Conservation (phyloP, 2,797 vertebrate genomes). For the Dromococcyx pavoninus region DNA sequence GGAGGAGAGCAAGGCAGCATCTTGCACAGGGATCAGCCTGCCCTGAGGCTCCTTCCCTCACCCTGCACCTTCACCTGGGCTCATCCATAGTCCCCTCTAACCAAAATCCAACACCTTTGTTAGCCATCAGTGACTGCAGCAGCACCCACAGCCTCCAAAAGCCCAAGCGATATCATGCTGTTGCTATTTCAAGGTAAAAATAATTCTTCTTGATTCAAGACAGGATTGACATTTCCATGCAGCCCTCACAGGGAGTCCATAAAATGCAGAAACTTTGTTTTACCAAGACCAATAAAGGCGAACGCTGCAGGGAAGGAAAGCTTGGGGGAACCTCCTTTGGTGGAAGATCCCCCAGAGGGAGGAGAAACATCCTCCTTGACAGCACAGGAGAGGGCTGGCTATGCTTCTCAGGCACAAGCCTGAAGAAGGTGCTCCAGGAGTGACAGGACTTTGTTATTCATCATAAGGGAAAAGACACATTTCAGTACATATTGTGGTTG, state of each 20-base stretch:
- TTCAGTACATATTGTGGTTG: background rate
- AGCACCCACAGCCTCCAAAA: background rate
- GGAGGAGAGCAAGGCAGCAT: background rate
- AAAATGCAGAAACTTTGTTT: background rate
- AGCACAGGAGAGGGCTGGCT: background rate
- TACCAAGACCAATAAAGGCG: background rate
- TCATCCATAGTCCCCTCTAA: background rate
- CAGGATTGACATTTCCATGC: background rate
- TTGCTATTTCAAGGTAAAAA: background rate
- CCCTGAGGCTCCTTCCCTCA: background rate
- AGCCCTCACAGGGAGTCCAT: background rate
- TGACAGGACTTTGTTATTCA: background rate
- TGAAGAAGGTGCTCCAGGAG: background rate
- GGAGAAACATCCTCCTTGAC: background rate
- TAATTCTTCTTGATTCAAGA: background rate
- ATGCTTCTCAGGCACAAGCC: background rate
- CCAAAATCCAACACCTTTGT: background rate
- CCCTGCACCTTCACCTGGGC: background rate
- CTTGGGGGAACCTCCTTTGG: background rate
- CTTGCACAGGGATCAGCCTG: background rate
- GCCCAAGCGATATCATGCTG: background rate
- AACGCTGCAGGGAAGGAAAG: accelerated
- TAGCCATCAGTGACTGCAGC: background rate
- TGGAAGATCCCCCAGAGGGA: background rate
- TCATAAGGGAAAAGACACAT: background rate